These are phyloP conservation scores for Chloroceryle aenea DNA, from an alignment of 2,113 vertebrate species.

Conservation along the genomic window DNA sequence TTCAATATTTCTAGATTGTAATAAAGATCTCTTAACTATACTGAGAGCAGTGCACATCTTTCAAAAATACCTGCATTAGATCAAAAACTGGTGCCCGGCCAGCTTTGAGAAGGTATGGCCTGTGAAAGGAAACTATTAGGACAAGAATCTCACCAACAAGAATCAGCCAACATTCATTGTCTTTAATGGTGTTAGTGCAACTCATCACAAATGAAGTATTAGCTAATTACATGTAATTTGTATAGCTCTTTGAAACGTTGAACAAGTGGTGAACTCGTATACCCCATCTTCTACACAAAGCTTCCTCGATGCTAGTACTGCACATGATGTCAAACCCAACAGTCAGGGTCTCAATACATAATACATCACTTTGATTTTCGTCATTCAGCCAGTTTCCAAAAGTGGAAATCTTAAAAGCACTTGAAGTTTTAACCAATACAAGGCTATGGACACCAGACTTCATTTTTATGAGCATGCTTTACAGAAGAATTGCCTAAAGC, in stretches of 20 bases:
- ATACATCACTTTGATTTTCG: not conserved
- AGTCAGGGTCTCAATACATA: not conserved
- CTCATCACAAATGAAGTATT: not conserved
- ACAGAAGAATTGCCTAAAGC: not conserved
- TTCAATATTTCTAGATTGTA: constrained; percentile 23
- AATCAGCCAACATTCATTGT: not conserved
- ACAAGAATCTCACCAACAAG: not conserved
- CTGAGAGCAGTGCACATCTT: not conserved
- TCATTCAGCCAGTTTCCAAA: not conserved
- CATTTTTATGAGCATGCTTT: not conserved
- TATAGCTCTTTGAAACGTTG: not conserved
- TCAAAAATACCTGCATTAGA: not conserved
- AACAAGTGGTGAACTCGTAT: not conserved
- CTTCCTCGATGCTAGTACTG: not conserved
- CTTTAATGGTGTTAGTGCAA: not conserved
- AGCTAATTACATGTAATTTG: not conserved
- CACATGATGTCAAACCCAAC: not conserved
- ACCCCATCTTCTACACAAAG: not conserved
- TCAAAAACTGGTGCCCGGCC: not conserved
- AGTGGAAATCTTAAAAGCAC: not conserved
- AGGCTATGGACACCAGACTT: not conserved
- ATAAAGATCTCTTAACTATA: not conserved
- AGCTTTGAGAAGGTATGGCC: not conserved
- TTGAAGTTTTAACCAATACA: not conserved
- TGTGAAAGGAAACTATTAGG: not conserved